Percentiles rank a stretch among this genome's conserved stretches.
These are phyloP conservation scores for Falco columbarius DNA, from an alignment of 2,797 vertebrate species.

Conservation along the genomic window DNA sequence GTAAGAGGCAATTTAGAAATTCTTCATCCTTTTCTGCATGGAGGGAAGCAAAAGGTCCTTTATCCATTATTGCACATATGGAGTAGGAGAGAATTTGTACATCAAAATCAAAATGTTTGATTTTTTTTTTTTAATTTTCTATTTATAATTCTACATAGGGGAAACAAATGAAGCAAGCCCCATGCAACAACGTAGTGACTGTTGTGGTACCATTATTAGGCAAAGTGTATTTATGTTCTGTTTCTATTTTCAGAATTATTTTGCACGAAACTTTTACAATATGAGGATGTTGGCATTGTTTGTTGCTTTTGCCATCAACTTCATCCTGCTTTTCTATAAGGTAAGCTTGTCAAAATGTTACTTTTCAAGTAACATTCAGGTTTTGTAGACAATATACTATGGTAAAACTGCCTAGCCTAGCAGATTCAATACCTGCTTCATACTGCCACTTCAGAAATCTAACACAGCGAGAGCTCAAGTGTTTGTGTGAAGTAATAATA, in stretches of 20 bases:
- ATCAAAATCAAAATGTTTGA: neutral
- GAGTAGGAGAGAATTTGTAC: neutral
- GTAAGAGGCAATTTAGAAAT: neutral
- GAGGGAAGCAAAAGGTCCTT: neutral
- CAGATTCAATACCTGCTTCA: neutral
- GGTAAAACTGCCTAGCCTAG: neutral
- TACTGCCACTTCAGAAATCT: neutral
- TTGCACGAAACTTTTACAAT: constrained; percentile 98
- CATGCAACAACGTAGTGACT: neutral
- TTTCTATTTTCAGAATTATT: constrained; percentile 88
- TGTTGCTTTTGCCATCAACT: constrained; percentile 97
- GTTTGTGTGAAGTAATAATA: neutral
- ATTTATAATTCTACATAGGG: neutral
- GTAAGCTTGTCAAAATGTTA: constrained; percentile 69
- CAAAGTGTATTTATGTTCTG: neutral
- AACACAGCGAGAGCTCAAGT: neutral
- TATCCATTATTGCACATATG: neutral
- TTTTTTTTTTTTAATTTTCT: neutral
- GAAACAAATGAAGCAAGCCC: rapidly evolving
- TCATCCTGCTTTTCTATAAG: constrained; percentile 98
- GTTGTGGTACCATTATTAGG: neutral
- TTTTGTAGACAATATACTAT: neutral
- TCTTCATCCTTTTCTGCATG: neutral
- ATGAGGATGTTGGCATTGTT: constrained; percentile 97
- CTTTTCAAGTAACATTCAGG: neutral